Evolutionary conservation across 2,888 invertebrate species (phyloP).

Genomic region (Ctena decussata): DNA sequence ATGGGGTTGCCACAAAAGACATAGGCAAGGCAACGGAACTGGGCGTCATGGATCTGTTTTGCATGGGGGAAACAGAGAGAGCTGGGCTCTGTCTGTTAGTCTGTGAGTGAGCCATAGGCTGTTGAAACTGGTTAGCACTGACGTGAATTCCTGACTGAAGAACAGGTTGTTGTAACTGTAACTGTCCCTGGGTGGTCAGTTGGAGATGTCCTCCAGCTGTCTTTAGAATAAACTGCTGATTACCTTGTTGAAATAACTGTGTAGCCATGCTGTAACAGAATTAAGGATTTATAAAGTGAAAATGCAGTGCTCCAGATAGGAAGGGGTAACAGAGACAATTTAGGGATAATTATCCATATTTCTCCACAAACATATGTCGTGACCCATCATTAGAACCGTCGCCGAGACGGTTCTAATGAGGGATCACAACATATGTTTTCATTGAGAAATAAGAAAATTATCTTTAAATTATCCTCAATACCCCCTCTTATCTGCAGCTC

Average conservation of each 20-base stretch:
- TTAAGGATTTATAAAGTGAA: no score
- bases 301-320: no score
- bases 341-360: no score
- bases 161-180: slow-evolving; percentile 61
- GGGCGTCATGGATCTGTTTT: slow-evolving; percentile 70
- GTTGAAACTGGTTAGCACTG: slow-evolving; percentile 49
- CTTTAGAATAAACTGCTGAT: slow-evolving; percentile 70
- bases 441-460: no score
- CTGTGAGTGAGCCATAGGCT: background rate
- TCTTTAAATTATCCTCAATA: no score
- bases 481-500: no score
- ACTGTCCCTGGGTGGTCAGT: slow-evolving; percentile 58
- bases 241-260: slow-evolving; percentile 65
- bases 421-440: no score
- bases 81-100: slow-evolving; percentile 52
- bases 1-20: slow-evolving; percentile 42
- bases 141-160: background rate
- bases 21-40: slow-evolving; percentile 56
- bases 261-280: slow-evolving; percentile 31
- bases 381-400: no score
- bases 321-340: no score
- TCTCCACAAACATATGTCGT: no score
- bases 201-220: slow-evolving; percentile 64
- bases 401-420: no score
- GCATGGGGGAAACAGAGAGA: slow-evolving; percentile 63